Base-by-base conservation (phyloP, 2,888 invertebrate genomes). In the Microctonus brassicae region DNA sequence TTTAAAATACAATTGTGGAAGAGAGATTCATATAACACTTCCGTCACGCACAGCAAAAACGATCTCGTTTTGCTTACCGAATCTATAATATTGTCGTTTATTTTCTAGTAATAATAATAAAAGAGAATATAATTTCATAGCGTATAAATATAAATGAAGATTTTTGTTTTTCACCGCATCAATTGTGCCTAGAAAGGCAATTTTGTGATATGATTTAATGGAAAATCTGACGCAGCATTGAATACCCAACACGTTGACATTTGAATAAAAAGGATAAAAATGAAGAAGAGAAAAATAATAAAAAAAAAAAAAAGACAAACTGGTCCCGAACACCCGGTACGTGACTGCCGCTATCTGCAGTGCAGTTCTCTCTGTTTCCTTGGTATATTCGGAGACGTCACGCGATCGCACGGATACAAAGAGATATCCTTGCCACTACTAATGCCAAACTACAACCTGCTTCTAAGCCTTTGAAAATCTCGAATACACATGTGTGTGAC, bases 321-420 rank as follows among this genome's bases (percentile, higher is more conserved):
- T 42, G 39, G 47, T 60, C 57, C 47, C 42, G 66, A 69, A 74
- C 75, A 73, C 72, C 75, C 75, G 77, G 75, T 77, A 75, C 75
- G 74, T 77, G 77, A 75, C 76, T 74, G 36, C 70, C 58, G 68
- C 57, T 75, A 75, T 74, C 76, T 75, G 77, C 77, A 77, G 62
- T 76, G 74, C 75, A 76, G 77, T 72, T 73, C 72, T 77, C 70
- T 63, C 70, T 39, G 39, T 47, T 47, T 17, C 47, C 7, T 47
- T 47, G 17, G 17, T 47, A 20, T 61, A 57, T 53, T 29, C 58
- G 70, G 63, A 72, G 60, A 57, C 72, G 73, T 75, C 77, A 77
- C 77, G 77, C 77, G 76, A 77, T 76, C 73, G 67, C 65, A 72
- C 61, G 68, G 71, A 73, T 75, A 73, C 75, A 72, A 76, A 76